Conservation (phyloP, 2,888 invertebrate genomes). For the Cantharis rufa region DNA sequence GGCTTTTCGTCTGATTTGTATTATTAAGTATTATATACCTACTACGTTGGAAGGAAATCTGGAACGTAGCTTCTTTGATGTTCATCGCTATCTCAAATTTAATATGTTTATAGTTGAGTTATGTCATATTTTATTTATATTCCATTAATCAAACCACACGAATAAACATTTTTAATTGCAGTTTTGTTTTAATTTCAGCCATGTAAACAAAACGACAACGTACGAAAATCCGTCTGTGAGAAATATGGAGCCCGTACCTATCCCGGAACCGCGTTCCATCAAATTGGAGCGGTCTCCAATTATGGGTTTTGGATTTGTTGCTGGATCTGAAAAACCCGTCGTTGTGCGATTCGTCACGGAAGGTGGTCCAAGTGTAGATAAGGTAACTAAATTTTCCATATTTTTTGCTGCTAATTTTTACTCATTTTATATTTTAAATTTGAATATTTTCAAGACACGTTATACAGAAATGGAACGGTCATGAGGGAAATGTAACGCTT, state of each 20-base stretch:
- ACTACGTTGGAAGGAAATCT: neutral
- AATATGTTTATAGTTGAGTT: slow-evolving; percentile 58
- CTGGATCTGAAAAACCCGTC: slow-evolving; percentile 90
- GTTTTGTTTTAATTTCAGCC: slow-evolving; percentile 58
- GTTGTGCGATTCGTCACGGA: slow-evolving; percentile 87
- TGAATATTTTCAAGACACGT: neutral
- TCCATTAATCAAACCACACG: neutral
- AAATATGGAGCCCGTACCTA: slow-evolving; percentile 67
- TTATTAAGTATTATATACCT: neutral
- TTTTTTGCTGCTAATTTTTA: too few species aligned
- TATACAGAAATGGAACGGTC: slow-evolving; percentile 7
- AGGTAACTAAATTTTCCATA: slow-evolving; percentile 59
- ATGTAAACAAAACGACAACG: slow-evolving; percentile 87
- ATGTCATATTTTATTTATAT: slow-evolving; percentile 53
- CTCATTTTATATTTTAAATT: too few species aligned
- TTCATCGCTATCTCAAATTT: neutral
- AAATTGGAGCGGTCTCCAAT: slow-evolving; percentile 75
- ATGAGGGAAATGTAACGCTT: slow-evolving; percentile 10
- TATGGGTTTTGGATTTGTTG: slow-evolving; percentile 94
- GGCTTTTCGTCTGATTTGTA: neutral
- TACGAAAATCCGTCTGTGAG: slow-evolving; percentile 79
- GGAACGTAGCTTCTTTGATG: neutral
- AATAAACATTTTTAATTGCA: neutral
- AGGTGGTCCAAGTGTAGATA: slow-evolving; percentile 89
- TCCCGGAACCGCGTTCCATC: slow-evolving; percentile 77